Percentiles rank a stretch among this genome's conserved stretches.
phyloP scores from a whole-genome alignment of 2,888 invertebrate genomes.

The Microplitis manilae region DNA sequence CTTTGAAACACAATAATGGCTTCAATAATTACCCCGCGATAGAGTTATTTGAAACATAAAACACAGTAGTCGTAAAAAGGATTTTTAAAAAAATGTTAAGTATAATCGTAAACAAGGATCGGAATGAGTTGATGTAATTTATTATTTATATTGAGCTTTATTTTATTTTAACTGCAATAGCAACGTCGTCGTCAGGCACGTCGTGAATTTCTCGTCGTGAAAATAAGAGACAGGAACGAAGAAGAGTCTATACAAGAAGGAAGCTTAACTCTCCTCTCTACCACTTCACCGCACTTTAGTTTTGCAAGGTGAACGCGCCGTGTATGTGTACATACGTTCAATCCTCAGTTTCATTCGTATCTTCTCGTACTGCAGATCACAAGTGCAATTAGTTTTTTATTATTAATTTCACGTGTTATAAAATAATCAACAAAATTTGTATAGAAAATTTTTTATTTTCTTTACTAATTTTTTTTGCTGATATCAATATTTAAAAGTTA shows the following conservation, averaged over 20 bases:
- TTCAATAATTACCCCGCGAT: no score
- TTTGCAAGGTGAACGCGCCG: constrained; percentile 61
- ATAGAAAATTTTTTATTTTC: no score
- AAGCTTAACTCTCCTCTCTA: constrained; percentile 30
- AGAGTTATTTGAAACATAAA: no score
- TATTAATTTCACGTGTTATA: constrained; percentile 6
- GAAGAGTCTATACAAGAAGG: constrained; percentile 21
- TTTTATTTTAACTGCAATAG: constrained; percentile 12
- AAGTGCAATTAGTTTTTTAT: constrained; percentile 37
- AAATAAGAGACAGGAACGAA: constrained; percentile 22
- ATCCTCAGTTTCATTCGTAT: constrained; percentile 59
- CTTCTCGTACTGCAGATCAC: constrained; percentile 57
- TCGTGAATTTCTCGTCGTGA: constrained; percentile 11
- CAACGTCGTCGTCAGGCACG: not conserved
- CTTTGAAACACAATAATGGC: no score
- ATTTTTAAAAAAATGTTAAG: not conserved
- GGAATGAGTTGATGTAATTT: not conserved
- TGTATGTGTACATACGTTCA: constrained; percentile 36
- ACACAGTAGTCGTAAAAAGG: not conserved
- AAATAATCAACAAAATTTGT: not conserved
- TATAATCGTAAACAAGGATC: not conserved
- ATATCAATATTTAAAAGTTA: no score
- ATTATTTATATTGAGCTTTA: not conserved
- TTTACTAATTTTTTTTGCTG: no score
- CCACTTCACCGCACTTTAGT: constrained; percentile 30